Evolutionary conservation across 2,888 invertebrate genomes (phyloP), one percentile per base, ranked within the genome.

Genomic region (Athalia cordata): DNA sequence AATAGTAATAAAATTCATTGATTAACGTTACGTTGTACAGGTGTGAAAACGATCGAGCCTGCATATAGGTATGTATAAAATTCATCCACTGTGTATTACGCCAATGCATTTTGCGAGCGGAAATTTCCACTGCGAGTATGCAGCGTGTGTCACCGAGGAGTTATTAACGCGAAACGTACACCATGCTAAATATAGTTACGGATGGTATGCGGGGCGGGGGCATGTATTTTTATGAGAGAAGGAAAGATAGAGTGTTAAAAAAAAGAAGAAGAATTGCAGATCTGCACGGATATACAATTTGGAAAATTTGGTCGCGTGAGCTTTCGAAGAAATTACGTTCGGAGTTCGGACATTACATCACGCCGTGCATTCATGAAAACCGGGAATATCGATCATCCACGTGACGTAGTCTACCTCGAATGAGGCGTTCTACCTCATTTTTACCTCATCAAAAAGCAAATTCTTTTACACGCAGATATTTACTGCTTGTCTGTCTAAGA

Each of bases 51-150:
- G 55, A 55, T 11, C n/a, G 55, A 8, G n/a, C 9, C 55, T 3
- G 3, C 55, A 55, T 8, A n/a, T 55, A 55, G 52, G 45, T 29
- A 11, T 52, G 50, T 43, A n/a, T n/a, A n/a, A 61, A n/a, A 65
- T 78, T 78, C 66, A 78, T 72, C 76, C 75, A 52, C 64, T 57
- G 6, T 11, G 79, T 78, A 78, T 83, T 89, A 86, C 88, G 88
- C 88, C 88, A 85, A 85, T 88, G 87, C 79, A 78, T 84, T 84
- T 84, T 82, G 81, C 85, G 83, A 82, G 85, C 86, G 88, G 89
- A 88, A 88, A 87, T 87, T 88, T 88, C 88, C 89, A 82, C 84
- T 81, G 79, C 77, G 82, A 81, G 83, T 80, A 81, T 79, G 79
- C 79, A 79, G 76, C 72, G 78, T 64, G 82, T 82, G 82, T 83